Conservation (phyloP, 37 sponge, comb jelly and placozoan species). For the Ephydatia muelleri region DNA sequence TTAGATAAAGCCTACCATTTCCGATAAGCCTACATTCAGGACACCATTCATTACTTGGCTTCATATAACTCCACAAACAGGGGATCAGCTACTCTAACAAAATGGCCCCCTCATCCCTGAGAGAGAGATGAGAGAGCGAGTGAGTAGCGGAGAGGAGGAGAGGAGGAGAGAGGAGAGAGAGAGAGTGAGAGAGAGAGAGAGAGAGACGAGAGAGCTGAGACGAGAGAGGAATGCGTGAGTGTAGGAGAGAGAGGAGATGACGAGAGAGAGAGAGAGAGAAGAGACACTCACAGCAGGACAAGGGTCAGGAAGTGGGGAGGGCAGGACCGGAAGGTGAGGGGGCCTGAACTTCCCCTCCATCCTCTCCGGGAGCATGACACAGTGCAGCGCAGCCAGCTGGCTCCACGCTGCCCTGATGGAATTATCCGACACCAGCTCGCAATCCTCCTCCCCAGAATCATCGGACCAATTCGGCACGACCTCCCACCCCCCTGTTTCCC, state of each 20-base stretch:
- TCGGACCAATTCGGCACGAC: constrained; percentile 44
- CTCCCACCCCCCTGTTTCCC: background rate
- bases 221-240: background rate
- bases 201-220: background rate
- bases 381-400: constrained; percentile 88
- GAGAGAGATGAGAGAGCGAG: too few relatives aligned
- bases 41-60: too few relatives aligned
- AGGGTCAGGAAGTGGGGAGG: constrained; percentile 70
- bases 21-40: too few relatives aligned
- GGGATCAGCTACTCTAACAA: too few relatives aligned
- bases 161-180: too few relatives aligned
- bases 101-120: too few relatives aligned
- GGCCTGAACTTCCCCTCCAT: constrained; percentile 79
- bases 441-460: constrained; percentile 31
- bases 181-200: too few relatives aligned
- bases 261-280: background rate
- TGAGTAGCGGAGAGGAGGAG: too few relatives aligned
- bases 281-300: constrained; percentile 83
- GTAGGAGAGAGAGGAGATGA: background rate
- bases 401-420: constrained; percentile 87
- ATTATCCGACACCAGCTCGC: constrained; percentile 50
- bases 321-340: constrained; percentile 86
- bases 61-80: too few relatives aligned
- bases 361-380: constrained; percentile 94
- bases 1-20: too few relatives aligned